Conservation (phyloP, 2,113 vertebrate genomes). For the Pachyramphus minor region DNA sequence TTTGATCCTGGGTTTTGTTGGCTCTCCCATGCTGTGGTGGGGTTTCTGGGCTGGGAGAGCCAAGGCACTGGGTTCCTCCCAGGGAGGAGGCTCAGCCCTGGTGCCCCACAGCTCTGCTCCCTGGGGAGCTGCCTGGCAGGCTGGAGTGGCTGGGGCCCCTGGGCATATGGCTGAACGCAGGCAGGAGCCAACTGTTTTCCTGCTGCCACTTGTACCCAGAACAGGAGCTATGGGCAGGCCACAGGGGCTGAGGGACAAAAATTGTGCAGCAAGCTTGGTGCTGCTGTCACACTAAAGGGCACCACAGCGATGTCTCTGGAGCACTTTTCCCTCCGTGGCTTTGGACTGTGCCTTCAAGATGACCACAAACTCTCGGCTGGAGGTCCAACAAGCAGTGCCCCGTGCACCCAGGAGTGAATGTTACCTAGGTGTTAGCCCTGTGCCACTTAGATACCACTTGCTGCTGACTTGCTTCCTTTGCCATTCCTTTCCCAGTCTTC, state of each 20-base stretch:
- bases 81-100: not conserved
- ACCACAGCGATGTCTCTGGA: not conserved
- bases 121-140: not conserved
- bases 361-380: not conserved
- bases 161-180: not conserved
- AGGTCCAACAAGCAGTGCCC: not conserved
- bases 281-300: not conserved
- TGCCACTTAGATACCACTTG: not conserved
- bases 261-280: not conserved
- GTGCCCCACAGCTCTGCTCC: not conserved
- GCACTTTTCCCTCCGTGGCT: not conserved
- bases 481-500: constrained; percentile 79
- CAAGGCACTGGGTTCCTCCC: not conserved
- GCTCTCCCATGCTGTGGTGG: accelerated
- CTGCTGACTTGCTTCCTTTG: not conserved
- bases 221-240: not conserved
- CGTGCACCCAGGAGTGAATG: not conserved
- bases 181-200: not conserved
- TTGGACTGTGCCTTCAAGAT: not conserved
- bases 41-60: not conserved
- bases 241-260: too few relatives aligned
- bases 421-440: not conserved
- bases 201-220: not conserved
- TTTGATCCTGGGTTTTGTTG: not conserved
- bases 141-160: not conserved